Conservation (phyloP, 2,113 vertebrate genomes). For the Seriola dumerili region DNA sequence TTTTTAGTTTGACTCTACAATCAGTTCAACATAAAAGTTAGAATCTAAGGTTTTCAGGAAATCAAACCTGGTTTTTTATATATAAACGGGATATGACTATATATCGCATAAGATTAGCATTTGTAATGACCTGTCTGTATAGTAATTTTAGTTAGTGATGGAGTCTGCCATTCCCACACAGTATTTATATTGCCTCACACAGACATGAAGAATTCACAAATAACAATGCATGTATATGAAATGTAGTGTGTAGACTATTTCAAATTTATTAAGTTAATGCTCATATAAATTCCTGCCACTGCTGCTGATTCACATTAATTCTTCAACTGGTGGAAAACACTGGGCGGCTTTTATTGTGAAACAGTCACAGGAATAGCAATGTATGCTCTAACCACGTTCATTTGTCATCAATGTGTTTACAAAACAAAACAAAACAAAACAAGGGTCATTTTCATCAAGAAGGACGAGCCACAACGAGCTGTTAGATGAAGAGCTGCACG, state of each 20-base stretch:
- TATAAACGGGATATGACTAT: neutral
- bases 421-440: slow-evolving; percentile 2
- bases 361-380: neutral
- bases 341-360: neutral
- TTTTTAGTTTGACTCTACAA: neutral
- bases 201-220: too few relatives aligned
- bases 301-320: neutral
- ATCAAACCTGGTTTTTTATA: neutral
- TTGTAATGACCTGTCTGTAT: neutral
- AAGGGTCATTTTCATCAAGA: neutral
- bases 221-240: neutral
- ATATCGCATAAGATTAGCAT: neutral
- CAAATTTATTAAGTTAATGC: neutral
- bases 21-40: neutral
- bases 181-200: neutral
- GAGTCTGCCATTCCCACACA: neutral
- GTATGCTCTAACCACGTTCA: neutral
- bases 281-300: neutral
- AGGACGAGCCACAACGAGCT: neutral
- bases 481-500: slow-evolving; percentile 1
- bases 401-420: slow-evolving; percentile 2
- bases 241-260: neutral
- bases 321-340: neutral
- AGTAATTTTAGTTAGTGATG: too few relatives aligned
- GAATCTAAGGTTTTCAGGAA: neutral